Percentiles rank a stretch among this genome's conserved stretches.
Evolutionary conservation across 2,797 vertebrate species (phyloP).

Genomic region (Bovichtus diacanthus): DNA sequence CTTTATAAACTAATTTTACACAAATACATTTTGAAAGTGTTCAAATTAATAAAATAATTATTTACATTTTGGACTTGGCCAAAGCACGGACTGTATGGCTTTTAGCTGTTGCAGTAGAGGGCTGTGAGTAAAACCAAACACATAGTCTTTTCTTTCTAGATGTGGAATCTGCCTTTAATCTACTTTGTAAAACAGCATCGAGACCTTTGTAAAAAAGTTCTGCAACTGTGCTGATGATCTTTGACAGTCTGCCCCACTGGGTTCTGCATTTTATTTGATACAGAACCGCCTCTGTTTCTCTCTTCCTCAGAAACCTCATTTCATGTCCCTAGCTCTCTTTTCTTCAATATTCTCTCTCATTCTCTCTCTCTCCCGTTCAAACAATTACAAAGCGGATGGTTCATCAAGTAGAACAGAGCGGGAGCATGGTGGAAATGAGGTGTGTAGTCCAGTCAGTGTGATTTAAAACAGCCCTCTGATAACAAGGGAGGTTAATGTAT

Average conservation of each 20-base stretch:
- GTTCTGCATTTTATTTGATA: constrained; percentile 45
- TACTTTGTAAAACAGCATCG: constrained; percentile 30
- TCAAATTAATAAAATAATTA: too few species aligned
- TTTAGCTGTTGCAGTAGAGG: too few species aligned
- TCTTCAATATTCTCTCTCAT: constrained; percentile 17
- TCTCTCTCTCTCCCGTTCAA: constrained; percentile 42
- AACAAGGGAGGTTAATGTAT: constrained; percentile 64
- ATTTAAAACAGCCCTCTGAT: constrained; percentile 58
- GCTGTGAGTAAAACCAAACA: too few species aligned
- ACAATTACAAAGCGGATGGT: constrained; percentile 56
- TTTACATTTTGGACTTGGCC: too few species aligned
- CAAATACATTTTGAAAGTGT: too few species aligned
- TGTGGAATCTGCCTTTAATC: constrained; percentile 40
- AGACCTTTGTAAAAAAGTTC: constrained; percentile 37
- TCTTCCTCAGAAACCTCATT: constrained; percentile 37
- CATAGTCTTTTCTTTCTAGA: too few species aligned
- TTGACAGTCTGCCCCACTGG: constrained; percentile 40
- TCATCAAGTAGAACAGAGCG: constrained; percentile 58
- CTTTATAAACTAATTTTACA: too few species aligned
- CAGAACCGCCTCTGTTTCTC: constrained; percentile 45
- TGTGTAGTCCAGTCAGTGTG: constrained; percentile 54
- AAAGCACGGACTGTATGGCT: too few species aligned
- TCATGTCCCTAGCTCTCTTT: constrained; percentile 22
- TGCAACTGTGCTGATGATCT: constrained; percentile 51
- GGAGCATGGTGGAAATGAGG: constrained; percentile 58